Conservation (phyloP, 1,140 invertebrate species). For the Acromyrmex charruanus region DNA sequence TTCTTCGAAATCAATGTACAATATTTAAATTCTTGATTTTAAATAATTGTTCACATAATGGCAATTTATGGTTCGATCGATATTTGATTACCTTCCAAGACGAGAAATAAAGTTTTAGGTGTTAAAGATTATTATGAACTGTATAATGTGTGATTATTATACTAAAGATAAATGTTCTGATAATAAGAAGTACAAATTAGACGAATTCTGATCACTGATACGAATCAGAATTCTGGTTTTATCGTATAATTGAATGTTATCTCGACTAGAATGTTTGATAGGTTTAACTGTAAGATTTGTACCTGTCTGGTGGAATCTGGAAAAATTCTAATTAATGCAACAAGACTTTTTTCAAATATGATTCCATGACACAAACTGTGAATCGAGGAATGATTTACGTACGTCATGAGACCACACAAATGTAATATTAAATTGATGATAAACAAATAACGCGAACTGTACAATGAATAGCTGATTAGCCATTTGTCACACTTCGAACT, state of each 20-base stretch:
- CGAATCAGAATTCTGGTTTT: no score
- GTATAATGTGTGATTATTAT: not conserved
- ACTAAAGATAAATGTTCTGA: no score
- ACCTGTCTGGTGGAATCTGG: no score
- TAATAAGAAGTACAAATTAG: no score
- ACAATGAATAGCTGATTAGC: not conserved
- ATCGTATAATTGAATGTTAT: no score
- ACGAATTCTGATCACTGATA: no score
- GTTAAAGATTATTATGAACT: not conserved
- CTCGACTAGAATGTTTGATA: no score
- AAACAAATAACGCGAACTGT: conserved; percentile 3
- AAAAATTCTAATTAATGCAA: no score
- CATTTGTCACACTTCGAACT: conserved; percentile 25
- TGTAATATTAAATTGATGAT: conserved; percentile 1
- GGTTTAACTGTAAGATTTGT: no score
- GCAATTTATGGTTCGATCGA: not conserved
- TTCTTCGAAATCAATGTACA: not conserved
- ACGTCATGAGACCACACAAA: not conserved
- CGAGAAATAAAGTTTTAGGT: not conserved
- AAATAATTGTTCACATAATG: not conserved
- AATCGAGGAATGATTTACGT: conserved; percentile 23
- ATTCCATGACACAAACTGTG: not conserved
- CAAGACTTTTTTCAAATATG: no score
- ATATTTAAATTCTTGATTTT: not conserved
- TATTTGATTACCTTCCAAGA: not conserved